phyloP scores from a whole-genome alignment of 2,888 invertebrate species.

The Lithophane leautieri region DNA sequence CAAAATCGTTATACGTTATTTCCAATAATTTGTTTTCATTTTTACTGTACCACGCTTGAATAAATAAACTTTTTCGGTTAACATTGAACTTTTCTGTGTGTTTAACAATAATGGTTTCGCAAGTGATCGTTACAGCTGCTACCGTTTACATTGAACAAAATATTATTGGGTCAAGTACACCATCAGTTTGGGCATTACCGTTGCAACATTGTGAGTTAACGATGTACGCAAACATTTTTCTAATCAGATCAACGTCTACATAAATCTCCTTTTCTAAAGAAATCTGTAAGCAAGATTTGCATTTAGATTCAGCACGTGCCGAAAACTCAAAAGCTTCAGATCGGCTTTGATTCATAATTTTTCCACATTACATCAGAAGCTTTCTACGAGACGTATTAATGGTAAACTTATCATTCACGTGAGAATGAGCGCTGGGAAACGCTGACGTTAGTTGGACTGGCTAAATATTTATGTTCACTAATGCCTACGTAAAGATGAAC shows the following conservation, averaged over 20 bases:
- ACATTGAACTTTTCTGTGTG: constrained; percentile 58
- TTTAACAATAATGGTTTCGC: constrained; percentile 53
- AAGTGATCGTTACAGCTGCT: constrained; percentile 49
- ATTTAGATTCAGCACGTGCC: constrained; percentile 13
- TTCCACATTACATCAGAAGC: constrained; percentile 31
- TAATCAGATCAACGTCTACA: constrained; percentile 29
- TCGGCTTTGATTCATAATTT: constrained; percentile 30
- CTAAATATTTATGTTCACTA: constrained; percentile 62
- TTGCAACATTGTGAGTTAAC: constrained; percentile 36
- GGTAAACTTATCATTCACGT: constrained; percentile 51
- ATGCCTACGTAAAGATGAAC: constrained; percentile 59
- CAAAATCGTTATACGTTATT: constrained; percentile 37
- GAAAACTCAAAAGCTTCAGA: not conserved
- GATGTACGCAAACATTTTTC: constrained; percentile 28
- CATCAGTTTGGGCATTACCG: constrained; percentile 32
- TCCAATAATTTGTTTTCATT: constrained; percentile 42
- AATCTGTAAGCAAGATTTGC: constrained; percentile 16
- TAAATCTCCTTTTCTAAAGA: constrained; percentile 25
- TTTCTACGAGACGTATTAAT: constrained; percentile 41
- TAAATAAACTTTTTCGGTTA: constrained; percentile 56
- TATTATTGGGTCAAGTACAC: constrained; percentile 61
- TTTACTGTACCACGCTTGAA: constrained; percentile 39
- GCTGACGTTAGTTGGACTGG: constrained; percentile 52
- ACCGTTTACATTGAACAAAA: constrained; percentile 41
- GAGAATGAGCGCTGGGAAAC: constrained; percentile 38